Evolutionary conservation across 1,140 invertebrate species (phyloP).

Genomic region (Hydropsyche tenuis): DNA sequence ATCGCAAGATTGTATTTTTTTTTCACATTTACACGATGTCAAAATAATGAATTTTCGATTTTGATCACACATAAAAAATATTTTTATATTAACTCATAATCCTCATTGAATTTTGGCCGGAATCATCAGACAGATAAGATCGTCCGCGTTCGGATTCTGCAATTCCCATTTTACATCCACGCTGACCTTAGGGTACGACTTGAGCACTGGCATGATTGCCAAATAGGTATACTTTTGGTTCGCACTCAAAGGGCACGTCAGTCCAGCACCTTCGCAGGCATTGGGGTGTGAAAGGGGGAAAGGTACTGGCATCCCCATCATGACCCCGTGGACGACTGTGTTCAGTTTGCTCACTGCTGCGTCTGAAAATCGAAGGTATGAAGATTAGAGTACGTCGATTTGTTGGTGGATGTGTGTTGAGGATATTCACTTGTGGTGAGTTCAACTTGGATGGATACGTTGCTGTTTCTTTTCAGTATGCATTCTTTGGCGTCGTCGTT

Average conservation of each 20-base stretch:
- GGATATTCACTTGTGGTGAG: conserved; percentile 65
- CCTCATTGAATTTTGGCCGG: conserved; percentile 67
- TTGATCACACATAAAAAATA: too few species aligned
- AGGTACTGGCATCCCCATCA: conserved; percentile 72
- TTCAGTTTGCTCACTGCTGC: conserved; percentile 58
- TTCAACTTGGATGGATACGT: conserved; percentile 66
- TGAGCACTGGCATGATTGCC: conserved; percentile 66
- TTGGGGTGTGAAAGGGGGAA: conserved; percentile 73
- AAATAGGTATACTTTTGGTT: conserved; percentile 66
- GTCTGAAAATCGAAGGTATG: conserved; percentile 56
- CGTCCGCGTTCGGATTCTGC: conserved; percentile 64
- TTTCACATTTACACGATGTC: neutral
- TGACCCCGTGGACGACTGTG: conserved; percentile 73
- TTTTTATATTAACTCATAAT: neutral
- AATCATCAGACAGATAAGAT: conserved; percentile 72
- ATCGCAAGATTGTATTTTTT: too few species aligned
- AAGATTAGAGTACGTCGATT: neutral
- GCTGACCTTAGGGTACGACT: conserved; percentile 71
- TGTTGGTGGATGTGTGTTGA: neutral
- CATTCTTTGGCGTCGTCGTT: conserved; percentile 63
- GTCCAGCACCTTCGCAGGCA: conserved; percentile 69
- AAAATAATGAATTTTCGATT: neutral
- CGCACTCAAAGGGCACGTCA: conserved; percentile 71
- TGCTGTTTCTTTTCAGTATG: conserved; percentile 66
- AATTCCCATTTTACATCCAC: conserved; percentile 78